These are phyloP conservation scores for Maniola jurtina DNA, from an alignment of 1,140 invertebrate species.

Conservation along the genomic window DNA sequence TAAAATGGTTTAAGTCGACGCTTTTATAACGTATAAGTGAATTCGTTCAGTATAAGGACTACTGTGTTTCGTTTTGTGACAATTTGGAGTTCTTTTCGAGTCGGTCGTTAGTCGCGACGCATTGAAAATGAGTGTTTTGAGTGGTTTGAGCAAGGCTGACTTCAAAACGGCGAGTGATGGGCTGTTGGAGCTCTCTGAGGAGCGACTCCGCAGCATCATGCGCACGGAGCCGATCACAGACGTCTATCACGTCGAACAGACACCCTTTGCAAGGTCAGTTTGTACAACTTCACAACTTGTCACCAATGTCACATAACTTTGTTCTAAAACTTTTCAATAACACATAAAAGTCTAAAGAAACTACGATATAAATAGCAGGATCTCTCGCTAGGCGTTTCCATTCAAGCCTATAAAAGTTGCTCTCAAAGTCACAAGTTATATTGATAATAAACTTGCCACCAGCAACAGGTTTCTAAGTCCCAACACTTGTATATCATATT, in stretches of 20 bases:
- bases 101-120: constrained; percentile 71
- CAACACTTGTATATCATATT: not conserved
- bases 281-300: constrained; percentile 12
- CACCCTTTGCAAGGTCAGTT: constrained; percentile 83
- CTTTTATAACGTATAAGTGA: constrained; percentile 69
- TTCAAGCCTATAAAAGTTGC: not conserved
- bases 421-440: not conserved
- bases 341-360: not conserved
- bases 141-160: constrained; percentile 72
- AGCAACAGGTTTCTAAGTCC: constrained; percentile 2
- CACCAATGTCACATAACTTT: constrained; percentile 12
- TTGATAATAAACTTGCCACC: constrained; percentile 8
- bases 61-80: constrained; percentile 70
- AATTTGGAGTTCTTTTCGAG: constrained; percentile 58
- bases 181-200: constrained; percentile 81
- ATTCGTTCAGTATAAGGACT: constrained; percentile 70
- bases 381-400: not conserved
- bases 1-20: constrained; percentile 72
- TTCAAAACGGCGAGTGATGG: constrained; percentile 80
- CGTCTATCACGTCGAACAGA: constrained; percentile 84
- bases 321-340: constrained; percentile 11
- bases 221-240: constrained; percentile 82
- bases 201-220: constrained; percentile 80
- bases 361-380: too few relatives aligned
- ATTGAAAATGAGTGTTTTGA: constrained; percentile 77